These are phyloP conservation scores for Vanessa tameamea DNA, from an alignment of 1,140 invertebrate species.

Conservation along the genomic window DNA sequence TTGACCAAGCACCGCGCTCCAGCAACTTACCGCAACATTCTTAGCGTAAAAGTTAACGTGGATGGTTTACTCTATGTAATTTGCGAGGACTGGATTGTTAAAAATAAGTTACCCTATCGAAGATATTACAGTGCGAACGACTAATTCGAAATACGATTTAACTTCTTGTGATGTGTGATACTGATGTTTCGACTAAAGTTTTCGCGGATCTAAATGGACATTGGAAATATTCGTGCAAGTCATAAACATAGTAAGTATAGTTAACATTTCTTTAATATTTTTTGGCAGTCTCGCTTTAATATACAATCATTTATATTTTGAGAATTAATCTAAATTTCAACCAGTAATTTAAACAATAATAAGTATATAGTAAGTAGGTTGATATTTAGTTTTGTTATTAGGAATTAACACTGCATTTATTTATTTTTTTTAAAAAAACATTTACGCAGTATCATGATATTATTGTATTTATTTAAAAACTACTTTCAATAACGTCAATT, in stretches of 20 bases:
- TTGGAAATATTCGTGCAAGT: slow-evolving; percentile 55
- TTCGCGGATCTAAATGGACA: slow-evolving; percentile 50
- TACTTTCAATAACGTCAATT: too few relatives aligned
- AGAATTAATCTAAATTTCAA: too few relatives aligned
- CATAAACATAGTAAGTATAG: slow-evolving; percentile 64
- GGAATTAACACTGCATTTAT: too few relatives aligned
- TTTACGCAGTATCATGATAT: too few relatives aligned
- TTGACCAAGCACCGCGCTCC: slow-evolving; percentile 65
- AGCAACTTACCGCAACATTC: slow-evolving; percentile 77
- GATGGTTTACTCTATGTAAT: slow-evolving; percentile 80
- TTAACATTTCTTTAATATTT: slow-evolving; percentile 4
- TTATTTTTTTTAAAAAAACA: too few relatives aligned
- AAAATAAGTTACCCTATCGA: slow-evolving; percentile 58
- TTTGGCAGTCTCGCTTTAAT: background rate
- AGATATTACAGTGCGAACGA: slow-evolving; percentile 63
- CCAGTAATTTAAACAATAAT: too few relatives aligned
- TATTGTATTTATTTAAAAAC: too few relatives aligned
- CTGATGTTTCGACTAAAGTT: slow-evolving; percentile 53
- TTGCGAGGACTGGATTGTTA: slow-evolving; percentile 71
- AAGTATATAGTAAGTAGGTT: too few relatives aligned
- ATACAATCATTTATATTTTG: too few relatives aligned
- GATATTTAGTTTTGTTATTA: too few relatives aligned
- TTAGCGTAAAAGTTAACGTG: slow-evolving; percentile 79
- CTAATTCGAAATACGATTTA: slow-evolving; percentile 57
- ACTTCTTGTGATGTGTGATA: slow-evolving; percentile 49